Evolutionary conservation across 1,140 invertebrate species (phyloP).

Genomic region (Caenorhabditis remanei): DNA sequence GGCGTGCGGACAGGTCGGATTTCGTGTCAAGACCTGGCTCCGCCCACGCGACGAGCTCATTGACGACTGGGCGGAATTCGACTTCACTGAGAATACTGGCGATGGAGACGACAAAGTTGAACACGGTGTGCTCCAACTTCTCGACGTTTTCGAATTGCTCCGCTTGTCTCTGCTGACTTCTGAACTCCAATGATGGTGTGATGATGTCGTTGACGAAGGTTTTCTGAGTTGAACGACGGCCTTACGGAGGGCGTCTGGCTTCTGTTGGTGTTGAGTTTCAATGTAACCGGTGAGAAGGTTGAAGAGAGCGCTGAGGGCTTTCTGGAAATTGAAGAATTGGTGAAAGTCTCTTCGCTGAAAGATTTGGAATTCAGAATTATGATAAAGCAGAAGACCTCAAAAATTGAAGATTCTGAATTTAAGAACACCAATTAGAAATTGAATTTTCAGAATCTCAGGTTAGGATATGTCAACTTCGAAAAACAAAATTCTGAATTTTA

Average conservation of each 20-base stretch:
- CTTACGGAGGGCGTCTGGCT: neutral
- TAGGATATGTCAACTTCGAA: too few species aligned
- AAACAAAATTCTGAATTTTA: too few species aligned
- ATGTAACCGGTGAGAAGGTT: constrained; percentile 50
- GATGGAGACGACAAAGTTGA: constrained; percentile 37
- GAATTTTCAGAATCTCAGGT: too few species aligned
- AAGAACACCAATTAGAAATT: too few species aligned
- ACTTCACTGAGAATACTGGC: constrained; percentile 37
- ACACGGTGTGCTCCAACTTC: constrained; percentile 43
- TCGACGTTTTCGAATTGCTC: constrained; percentile 57
- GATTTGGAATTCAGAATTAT: too few species aligned
- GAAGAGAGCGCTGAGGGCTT: constrained; percentile 51
- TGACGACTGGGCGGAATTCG: constrained; percentile 59
- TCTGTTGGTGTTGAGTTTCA: constrained; percentile 22
- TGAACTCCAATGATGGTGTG: constrained; percentile 40
- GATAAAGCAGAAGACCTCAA: too few species aligned
- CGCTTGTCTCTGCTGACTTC: constrained; percentile 43
- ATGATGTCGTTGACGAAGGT: constrained; percentile 44
- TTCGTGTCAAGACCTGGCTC: constrained; percentile 36
- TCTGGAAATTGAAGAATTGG: constrained; percentile 12
- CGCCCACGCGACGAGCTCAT: constrained; percentile 61
- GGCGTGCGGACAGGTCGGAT: neutral
- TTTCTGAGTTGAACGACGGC: neutral
- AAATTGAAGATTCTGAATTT: too few species aligned
- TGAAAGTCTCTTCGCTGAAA: too few species aligned